A percentile compares a stretch with the other conserved stretches of the same genome.
These are phyloP conservation scores for Xestia c-nigrum DNA, from an alignment of 2,888 invertebrate genomes.

Conservation along the genomic window DNA sequence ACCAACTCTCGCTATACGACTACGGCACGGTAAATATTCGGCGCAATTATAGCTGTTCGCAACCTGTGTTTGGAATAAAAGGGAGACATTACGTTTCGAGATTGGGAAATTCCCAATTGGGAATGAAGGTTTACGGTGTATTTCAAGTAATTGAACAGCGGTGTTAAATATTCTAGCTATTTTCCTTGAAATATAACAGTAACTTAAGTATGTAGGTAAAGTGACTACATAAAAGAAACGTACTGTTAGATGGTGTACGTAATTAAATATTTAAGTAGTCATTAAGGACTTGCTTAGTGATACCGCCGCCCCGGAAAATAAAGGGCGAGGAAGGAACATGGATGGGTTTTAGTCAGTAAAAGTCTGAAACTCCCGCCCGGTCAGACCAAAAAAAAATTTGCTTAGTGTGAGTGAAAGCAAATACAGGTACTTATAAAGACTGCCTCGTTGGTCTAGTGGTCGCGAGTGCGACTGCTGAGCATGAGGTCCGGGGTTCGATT, in stretches of 20 bases:
- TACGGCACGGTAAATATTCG: slow-evolving; percentile 57
- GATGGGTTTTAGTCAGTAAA: too few species aligned
- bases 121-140: slow-evolving; percentile 30
- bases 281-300: neutral
- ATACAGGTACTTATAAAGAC: neutral
- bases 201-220: neutral
- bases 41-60: slow-evolving; percentile 42
- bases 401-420: neutral
- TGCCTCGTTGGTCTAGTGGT: too few species aligned
- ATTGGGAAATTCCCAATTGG: slow-evolving; percentile 52
- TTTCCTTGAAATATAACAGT: neutral
- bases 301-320: too few species aligned
- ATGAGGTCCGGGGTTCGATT: too few species aligned
- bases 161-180: slow-evolving; percentile 19
- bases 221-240: neutral
- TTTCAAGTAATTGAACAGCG: slow-evolving; percentile 29
- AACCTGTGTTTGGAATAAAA: slow-evolving; percentile 39
- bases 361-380: too few species aligned
- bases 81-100: slow-evolving; percentile 28
- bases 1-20: slow-evolving; percentile 47
- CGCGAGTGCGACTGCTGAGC: too few species aligned
- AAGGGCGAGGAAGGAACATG: too few species aligned
- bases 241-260: neutral
- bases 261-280: neutral
- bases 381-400: neutral